Evolutionary conservation across 2,113 vertebrate species (phyloP).

Genomic region (Lepisosteus oculatus): DNA sequence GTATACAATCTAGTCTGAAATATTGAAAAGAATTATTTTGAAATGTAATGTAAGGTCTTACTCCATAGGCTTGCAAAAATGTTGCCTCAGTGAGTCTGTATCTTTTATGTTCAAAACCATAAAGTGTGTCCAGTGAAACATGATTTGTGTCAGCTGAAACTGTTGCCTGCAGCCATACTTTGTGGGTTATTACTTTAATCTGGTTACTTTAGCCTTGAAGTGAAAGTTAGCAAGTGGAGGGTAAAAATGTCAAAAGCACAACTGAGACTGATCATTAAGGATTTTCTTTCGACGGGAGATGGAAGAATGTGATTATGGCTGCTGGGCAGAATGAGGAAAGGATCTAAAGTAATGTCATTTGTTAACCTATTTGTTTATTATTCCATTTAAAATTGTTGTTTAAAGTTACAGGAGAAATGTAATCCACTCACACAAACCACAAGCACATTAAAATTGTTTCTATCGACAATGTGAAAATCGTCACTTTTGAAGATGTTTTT

Average conservation of each 20-base stretch:
- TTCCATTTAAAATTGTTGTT: neutral
- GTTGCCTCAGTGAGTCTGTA: conserved; percentile 37
- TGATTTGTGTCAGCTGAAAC: conserved; percentile 60
- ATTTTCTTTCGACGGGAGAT: conserved; percentile 23
- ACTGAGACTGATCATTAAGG: conserved; percentile 44
- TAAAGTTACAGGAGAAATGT: neutral
- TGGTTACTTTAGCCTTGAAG: conserved; percentile 61
- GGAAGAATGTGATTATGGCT: conserved; percentile 15
- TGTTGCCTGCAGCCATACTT: conserved; percentile 53
- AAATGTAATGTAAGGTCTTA: conserved; percentile 21
- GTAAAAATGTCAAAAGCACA: conserved; percentile 48
- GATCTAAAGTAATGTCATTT: neutral
- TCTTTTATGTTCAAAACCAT: conserved; percentile 45
- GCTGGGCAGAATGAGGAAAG: neutral
- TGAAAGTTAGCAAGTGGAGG: conserved; percentile 43
- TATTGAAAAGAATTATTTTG: conserved; percentile 14
- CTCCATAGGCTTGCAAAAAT: conserved; percentile 31
- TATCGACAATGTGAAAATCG: too few relatives aligned
- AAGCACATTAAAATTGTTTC: too few relatives aligned
- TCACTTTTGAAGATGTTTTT: too few relatives aligned
- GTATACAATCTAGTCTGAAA: conserved; percentile 9
- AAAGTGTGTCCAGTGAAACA: conserved; percentile 53
- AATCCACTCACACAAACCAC: too few relatives aligned
- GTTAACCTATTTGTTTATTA: neutral
- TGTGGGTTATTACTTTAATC: conserved; percentile 64